Base-by-base conservation (phyloP, 2,797 vertebrate genomes). In the Sebastes steindachneri region DNA sequence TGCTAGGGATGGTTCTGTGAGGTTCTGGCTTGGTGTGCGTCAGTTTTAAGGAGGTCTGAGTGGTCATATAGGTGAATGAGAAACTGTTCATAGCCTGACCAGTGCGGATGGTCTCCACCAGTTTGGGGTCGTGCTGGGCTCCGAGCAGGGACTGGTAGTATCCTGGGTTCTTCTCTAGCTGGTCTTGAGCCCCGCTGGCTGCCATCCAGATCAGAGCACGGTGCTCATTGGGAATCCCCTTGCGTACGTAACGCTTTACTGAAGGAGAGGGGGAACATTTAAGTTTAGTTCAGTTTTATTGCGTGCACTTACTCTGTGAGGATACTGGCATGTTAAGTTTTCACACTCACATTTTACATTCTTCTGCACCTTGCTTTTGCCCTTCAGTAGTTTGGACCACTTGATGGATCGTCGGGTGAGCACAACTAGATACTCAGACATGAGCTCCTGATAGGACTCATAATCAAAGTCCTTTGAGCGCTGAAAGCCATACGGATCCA, bases 201-300 rank as follows among this genome's bases (percentile, higher is more conserved):
- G 95, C 92, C 98, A 99, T 98, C 98, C 98, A 99, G 83, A 98
- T 94, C 11, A 95, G 89, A 14, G 96, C 90, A 1, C 98, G 95
- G 87, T 98, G 96, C 89, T 98, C 97, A 68, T 95, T 97, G 2
- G 98, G 98, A 81, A 99, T 90, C 4, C 98, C 98, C 86, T 99
- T 99, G 28, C 98, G 97, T 60, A 99, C 96, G 1, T 98, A 99
- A 29, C 98, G 96, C 89, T 99, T 99, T 83, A 99, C 99, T 99
- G 93, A 68, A 79, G 28, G 21, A 68, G 10, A 77, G 29, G 41
- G 25, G 45, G 7, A 28, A 70, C 5, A 51, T 11, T 19, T 19
- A 25, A 4, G 7, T 70, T 91, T 5, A 68, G 54, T 14, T 23
- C 11, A 31, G 28, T 35, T 60, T 26, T 21, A 59, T 2, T 4